These are phyloP conservation scores for Drosophila yakuba DNA, from an alignment of 1,140 invertebrate genomes.

Conservation along the genomic window DNA sequence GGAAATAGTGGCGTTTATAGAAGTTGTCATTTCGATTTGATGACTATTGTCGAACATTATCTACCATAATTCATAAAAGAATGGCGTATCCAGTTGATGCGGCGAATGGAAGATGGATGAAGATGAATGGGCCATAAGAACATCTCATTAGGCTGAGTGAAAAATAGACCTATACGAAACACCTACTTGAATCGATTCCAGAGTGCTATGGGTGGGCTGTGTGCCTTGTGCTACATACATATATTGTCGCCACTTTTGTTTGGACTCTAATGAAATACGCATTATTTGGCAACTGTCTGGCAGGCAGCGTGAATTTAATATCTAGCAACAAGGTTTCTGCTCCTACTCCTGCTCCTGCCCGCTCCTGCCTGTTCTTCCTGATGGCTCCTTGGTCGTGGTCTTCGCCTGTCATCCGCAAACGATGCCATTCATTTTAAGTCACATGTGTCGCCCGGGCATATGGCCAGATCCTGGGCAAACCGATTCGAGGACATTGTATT, in stretches of 20 bases:
- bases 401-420: constrained; percentile 50
- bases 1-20: constrained; percentile 7
- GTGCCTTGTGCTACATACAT: not conserved
- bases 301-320: constrained; percentile 56
- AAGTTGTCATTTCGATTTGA: constrained; percentile 40
- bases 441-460: constrained; percentile 32
- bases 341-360: too few species aligned
- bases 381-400: not conserved
- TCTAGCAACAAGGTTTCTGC: constrained; percentile 11
- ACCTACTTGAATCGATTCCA: constrained; percentile 1
- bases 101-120: constrained; percentile 34
- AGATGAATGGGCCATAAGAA: constrained; percentile 43
- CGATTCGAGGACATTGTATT: constrained; percentile 38
- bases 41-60: constrained; percentile 51
- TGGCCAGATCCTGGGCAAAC: constrained; percentile 11
- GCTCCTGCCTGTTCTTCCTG: constrained; percentile 4
- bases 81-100: not conserved
- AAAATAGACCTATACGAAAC: constrained; percentile 31
- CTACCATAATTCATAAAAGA: constrained; percentile 41
- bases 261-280: constrained; percentile 62
- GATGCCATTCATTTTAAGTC: constrained; percentile 62
- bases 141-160: constrained; percentile 51
- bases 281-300: constrained; percentile 55
- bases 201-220: not conserved
- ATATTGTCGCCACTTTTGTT: constrained; percentile 43